Conservation (phyloP, 2,888 invertebrate species). For the Tetragonisca angustula region DNA sequence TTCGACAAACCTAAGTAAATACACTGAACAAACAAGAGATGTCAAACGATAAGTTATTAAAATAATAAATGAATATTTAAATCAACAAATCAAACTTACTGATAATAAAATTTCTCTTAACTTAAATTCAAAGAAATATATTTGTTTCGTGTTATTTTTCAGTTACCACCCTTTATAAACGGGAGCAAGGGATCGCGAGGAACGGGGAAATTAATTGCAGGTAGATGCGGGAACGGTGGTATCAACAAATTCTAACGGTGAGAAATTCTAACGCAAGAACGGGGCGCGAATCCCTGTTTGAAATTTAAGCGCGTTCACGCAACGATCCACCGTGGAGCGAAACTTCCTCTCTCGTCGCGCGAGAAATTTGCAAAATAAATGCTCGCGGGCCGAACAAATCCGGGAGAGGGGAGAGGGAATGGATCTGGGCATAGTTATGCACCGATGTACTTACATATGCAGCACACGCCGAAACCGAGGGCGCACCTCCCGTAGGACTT, state of each 20-base stretch:
- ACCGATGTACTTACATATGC: constrained; percentile 89
- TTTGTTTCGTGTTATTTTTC: too few species aligned
- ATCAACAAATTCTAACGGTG: neutral
- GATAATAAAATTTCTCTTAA: too few species aligned
- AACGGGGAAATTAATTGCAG: neutral
- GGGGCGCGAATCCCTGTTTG: neutral
- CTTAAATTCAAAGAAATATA: too few species aligned
- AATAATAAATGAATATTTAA: too few species aligned
- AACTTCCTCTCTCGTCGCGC: neutral
- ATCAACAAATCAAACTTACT: too few species aligned
- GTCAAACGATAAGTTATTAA: too few species aligned
- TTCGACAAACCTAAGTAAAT: too few species aligned
- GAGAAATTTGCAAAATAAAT: constrained; percentile 4
- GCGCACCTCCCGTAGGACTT: constrained; percentile 91
- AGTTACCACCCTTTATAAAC: neutral
- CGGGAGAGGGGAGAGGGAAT: neutral
- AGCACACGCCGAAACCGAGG: constrained; percentile 93
- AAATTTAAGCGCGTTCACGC: constrained; percentile 8
- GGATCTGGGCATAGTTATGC: neutral
- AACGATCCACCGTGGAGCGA: constrained; percentile 17
- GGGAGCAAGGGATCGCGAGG: neutral
- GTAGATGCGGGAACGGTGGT: too few species aligned
- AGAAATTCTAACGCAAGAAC: too few species aligned
- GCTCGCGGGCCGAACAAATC: constrained; percentile 1
- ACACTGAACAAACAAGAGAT: too few species aligned